A percentile compares a stretch with the other conserved stretches of the same genome.
Conservation (phyloP, 2,797 vertebrate genomes). For the Coregonus sp. region DNA sequence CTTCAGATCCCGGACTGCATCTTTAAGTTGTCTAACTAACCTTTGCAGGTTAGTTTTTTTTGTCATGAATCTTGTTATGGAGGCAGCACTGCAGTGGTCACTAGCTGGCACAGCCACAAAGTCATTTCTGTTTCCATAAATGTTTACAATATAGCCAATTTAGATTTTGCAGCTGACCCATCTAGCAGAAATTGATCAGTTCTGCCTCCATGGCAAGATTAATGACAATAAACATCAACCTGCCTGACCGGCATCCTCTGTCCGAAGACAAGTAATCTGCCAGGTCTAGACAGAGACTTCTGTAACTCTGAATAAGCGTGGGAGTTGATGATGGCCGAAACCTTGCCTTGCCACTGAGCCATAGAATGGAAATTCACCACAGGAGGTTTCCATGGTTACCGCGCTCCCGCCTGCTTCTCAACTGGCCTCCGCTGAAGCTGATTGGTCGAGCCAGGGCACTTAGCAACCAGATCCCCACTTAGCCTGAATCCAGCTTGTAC, state of each 20-base stretch:
- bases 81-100: too few relatives aligned
- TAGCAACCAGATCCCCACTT: conserved; percentile 43
- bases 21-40: too few relatives aligned
- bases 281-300: background rate
- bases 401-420: background rate
- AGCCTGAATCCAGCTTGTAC: conserved; percentile 38
- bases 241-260: background rate
- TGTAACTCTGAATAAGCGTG: background rate
- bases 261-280: background rate
- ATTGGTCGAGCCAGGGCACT: conserved; percentile 28
- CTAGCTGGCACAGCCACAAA: too few relatives aligned
- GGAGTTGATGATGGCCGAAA: background rate
- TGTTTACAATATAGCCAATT: too few relatives aligned
- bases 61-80: too few relatives aligned
- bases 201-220: too few relatives aligned
- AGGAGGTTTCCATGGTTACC: conserved; percentile 29
- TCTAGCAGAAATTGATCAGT: too few relatives aligned
- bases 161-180: too few relatives aligned
- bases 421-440: conserved; percentile 19
- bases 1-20: too few relatives aligned
- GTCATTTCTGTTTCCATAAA: too few relatives aligned
- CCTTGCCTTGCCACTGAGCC: background rate
- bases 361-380: conserved; percentile 14
- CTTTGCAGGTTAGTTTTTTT: too few relatives aligned
- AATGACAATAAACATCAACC: background rate